phyloP scores from a whole-genome alignment of 2,797 vertebrate species.

The Pangasius larnaudii region DNA sequence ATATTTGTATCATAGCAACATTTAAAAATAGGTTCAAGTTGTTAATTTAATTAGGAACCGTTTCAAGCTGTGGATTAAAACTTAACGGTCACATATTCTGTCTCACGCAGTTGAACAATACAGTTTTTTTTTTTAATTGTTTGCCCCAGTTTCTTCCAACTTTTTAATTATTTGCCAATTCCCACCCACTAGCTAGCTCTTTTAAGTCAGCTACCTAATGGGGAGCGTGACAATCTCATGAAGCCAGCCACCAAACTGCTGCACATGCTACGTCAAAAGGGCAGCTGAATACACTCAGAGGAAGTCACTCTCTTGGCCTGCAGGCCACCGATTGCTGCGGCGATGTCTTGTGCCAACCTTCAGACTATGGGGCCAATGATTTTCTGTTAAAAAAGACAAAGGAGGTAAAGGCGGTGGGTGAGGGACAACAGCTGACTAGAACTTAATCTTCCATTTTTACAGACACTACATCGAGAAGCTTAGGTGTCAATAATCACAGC shows the following conservation, averaged over 20 bases:
- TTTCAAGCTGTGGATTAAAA: slow-evolving; percentile 15
- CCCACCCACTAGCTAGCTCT: not conserved
- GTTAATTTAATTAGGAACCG: slow-evolving; percentile 43
- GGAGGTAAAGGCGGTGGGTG: not conserved
- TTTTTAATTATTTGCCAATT: not conserved
- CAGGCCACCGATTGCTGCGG: not conserved
- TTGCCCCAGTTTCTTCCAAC: not conserved
- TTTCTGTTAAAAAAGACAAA: not conserved
- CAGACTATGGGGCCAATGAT: not conserved
- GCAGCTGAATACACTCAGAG: not conserved
- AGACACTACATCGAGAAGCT: not conserved
- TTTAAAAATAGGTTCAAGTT: slow-evolving; percentile 31
- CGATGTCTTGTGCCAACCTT: not conserved
- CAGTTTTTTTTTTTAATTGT: not conserved
- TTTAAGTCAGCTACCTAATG: not conserved
- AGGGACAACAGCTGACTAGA: not conserved
- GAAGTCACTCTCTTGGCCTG: not conserved
- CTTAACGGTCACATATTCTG: not conserved
- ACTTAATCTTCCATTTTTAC: not conserved
- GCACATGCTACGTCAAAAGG: not conserved
- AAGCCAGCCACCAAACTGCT: not conserved
- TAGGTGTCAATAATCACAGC: not conserved
- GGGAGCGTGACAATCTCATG: not conserved
- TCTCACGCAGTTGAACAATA: not conserved
- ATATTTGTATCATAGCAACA: slow-evolving; percentile 43